Evolutionary conservation across 2,888 invertebrate species (phyloP).

Genomic region (Hypsopygia costalis): DNA sequence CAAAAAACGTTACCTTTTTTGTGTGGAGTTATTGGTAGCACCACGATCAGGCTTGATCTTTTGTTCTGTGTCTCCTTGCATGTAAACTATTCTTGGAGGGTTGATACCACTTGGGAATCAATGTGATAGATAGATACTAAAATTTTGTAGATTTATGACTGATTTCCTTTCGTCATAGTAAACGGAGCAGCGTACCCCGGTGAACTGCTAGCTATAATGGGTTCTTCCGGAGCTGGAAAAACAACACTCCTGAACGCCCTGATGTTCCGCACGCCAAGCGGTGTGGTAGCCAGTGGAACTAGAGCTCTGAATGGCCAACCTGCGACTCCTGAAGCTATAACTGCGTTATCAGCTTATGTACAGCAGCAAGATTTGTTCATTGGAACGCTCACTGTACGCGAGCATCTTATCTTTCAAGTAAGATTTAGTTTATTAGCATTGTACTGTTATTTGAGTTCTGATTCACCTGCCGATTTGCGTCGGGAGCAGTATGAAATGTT

Average conservation of each 20-base stretch:
- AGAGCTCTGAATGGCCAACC: slow-evolving; percentile 88
- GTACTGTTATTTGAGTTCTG: no score
- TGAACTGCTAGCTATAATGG: slow-evolving; percentile 92
- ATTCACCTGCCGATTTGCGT: no score
- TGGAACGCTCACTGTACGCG: slow-evolving; percentile 92
- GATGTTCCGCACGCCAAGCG: slow-evolving; percentile 88
- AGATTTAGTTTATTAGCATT: no score
- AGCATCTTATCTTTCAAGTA: slow-evolving; percentile 94
- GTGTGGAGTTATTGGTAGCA: no score
- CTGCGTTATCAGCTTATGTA: slow-evolving; percentile 92
- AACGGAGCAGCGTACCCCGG: slow-evolving; percentile 92
- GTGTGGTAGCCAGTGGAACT: slow-evolving; percentile 82
- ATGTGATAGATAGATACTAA: no score
- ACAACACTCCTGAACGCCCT: slow-evolving; percentile 95
- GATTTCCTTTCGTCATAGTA: slow-evolving; percentile 72
- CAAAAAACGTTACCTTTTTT: no score
- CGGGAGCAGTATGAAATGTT: no score
- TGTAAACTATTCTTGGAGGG: no score
- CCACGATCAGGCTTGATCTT: no score
- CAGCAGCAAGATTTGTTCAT: slow-evolving; percentile 97
- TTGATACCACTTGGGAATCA: no score
- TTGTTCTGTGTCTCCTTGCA: no score
- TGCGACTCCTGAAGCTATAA: slow-evolving; percentile 85
- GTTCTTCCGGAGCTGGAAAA: slow-evolving; percentile 96
- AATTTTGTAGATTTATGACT: no score